Evolutionary conservation across 1,140 invertebrate species (phyloP).

Genomic region (Papilio helenus): DNA sequence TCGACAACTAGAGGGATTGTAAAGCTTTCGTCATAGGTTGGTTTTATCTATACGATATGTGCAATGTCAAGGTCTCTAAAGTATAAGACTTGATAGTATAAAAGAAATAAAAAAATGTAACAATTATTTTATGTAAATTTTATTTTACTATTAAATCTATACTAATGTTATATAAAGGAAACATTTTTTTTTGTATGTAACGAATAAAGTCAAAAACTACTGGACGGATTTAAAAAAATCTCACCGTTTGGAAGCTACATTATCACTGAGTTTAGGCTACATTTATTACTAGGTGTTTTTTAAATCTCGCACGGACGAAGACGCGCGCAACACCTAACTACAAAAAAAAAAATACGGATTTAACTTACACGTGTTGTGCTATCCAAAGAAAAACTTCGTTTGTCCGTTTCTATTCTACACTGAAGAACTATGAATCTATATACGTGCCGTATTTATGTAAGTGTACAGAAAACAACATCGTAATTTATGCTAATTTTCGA

Average conservation of each 20-base stretch:
- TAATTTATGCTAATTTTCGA: conserved; percentile 55
- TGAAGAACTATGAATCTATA: neutral
- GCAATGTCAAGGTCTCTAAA: neutral
- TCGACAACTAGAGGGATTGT: too few relatives aligned
- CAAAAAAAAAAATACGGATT: neutral
- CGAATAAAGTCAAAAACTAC: too few relatives aligned
- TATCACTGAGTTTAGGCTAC: too few relatives aligned
- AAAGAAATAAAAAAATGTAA: too few relatives aligned
- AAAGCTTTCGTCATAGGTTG: neutral
- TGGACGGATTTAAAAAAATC: too few relatives aligned
- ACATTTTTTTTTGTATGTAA: too few relatives aligned
- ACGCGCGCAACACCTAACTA: neutral
- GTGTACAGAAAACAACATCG: neutral
- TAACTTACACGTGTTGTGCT: conserved; percentile 16
- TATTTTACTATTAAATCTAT: neutral
- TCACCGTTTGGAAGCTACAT: too few relatives aligned
- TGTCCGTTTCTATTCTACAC: conserved; percentile 11
- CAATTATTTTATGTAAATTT: neutral
- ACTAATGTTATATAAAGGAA: too few relatives aligned
- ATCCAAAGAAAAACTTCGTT: neutral
- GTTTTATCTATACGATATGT: neutral
- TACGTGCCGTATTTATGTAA: neutral
- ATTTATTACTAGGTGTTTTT: too few relatives aligned
- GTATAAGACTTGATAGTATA: neutral
- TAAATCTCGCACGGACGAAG: too few relatives aligned